phyloP scores from a whole-genome alignment of 2,113 vertebrate species.

The Athene cunicularia region DNA sequence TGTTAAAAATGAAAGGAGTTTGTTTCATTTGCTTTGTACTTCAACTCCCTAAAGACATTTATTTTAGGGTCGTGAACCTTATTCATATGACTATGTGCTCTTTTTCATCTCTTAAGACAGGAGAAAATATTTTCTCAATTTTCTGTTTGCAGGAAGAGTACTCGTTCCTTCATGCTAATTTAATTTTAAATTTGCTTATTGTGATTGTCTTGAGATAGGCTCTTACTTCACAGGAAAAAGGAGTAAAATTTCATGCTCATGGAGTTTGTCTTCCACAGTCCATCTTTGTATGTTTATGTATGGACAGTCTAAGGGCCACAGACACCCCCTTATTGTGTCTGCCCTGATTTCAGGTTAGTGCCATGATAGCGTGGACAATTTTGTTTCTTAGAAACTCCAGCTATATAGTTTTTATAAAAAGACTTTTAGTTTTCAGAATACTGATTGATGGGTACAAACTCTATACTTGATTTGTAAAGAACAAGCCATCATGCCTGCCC shows the following conservation, averaged over 20 bases:
- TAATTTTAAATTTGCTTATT: not conserved
- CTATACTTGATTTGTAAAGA: not conserved
- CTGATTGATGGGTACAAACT: not conserved
- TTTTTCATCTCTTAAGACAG: not conserved
- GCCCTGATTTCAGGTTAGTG: not conserved
- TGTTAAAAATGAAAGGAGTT: not conserved
- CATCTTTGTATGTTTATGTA: not conserved
- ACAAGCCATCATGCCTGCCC: not conserved
- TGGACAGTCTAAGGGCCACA: not conserved
- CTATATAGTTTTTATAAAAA: not conserved
- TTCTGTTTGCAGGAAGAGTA: not conserved
- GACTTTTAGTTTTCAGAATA: not conserved
- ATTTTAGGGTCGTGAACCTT: not conserved
- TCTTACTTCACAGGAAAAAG: not conserved
- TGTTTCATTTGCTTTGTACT: not conserved
- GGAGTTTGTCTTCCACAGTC: not conserved
- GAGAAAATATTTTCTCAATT: not conserved
- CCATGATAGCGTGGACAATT: not conserved
- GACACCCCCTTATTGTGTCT: not conserved
- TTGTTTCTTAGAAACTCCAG: not conserved
- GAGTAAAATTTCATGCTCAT: not conserved
- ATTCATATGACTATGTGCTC: not conserved
- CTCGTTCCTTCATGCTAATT: rapidly evolving
- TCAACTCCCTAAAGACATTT: not conserved
- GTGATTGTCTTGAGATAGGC: not conserved